These are phyloP conservation scores for Ectropis crepuscularia DNA, from an alignment of 2,888 invertebrate species.

Conservation along the genomic window DNA sequence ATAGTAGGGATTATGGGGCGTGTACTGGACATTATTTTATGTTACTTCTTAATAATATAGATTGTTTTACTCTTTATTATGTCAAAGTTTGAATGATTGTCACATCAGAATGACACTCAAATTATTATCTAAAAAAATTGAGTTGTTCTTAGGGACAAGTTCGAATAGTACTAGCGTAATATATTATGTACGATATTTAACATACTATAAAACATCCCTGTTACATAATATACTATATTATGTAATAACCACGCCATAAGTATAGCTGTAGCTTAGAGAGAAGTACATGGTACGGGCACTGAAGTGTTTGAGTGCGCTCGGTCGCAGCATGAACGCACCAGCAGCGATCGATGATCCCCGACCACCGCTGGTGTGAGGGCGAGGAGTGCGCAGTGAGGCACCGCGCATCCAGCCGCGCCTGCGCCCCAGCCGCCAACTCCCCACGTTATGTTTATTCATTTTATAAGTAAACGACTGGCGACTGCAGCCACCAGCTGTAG, in stretches of 20 bases:
- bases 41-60: too few species aligned
- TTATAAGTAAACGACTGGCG: constrained; percentile 41
- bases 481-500: constrained; percentile 36
- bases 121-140: too few species aligned
- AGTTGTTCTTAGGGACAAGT: too few species aligned
- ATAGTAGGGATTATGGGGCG: too few species aligned
- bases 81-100: too few species aligned
- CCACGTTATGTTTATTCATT: constrained; percentile 49
- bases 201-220: too few species aligned
- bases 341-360: constrained; percentile 65
- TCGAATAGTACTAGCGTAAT: too few species aligned
- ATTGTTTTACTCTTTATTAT: too few species aligned
- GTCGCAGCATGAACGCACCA: constrained; percentile 52
- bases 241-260: neutral
- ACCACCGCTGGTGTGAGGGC: constrained; percentile 51
- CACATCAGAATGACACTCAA: too few species aligned
- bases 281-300: neutral
- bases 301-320: constrained; percentile 38
- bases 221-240: too few species aligned
- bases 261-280: neutral
- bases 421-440: constrained; percentile 37
- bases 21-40: too few species aligned
- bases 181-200: too few species aligned
- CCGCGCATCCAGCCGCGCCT: constrained; percentile 60
- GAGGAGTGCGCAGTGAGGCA: constrained; percentile 63